These are phyloP conservation scores for Agrenia bidenticulata DNA, from an alignment of 2,888 invertebrate genomes.

Conservation along the genomic window DNA sequence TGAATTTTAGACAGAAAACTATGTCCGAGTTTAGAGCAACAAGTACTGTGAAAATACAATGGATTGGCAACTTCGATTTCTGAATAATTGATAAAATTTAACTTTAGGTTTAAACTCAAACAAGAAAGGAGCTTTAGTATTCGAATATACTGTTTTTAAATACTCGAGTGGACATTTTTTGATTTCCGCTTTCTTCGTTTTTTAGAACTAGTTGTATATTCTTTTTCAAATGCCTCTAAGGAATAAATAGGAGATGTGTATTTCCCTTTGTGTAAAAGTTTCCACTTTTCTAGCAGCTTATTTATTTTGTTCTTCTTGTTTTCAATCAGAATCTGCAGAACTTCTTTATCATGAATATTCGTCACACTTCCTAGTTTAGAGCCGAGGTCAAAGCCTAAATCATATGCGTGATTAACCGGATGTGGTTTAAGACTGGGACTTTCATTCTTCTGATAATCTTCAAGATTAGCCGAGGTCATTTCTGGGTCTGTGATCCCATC, in stretches of 20 bases:
- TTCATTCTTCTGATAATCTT: constrained; percentile 12
- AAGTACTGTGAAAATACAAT: too few species aligned
- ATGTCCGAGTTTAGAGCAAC: too few species aligned
- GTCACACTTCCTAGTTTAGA: constrained; percentile 25
- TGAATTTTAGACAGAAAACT: too few species aligned
- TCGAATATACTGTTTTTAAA: too few species aligned
- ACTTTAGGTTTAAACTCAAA: too few species aligned
- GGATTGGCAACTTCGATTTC: too few species aligned
- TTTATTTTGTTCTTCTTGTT: constrained; percentile 42
- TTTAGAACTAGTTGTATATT: too few species aligned
- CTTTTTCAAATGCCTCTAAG: not conserved
- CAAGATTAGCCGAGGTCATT: constrained; percentile 19
- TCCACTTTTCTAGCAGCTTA: constrained; percentile 37
- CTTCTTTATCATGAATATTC: constrained; percentile 39
- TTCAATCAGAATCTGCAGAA: constrained; percentile 41
- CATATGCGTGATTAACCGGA: constrained; percentile 19
- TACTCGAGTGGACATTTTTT: too few species aligned
- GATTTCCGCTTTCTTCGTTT: too few species aligned
- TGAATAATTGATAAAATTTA: too few species aligned
- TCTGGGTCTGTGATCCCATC: too few species aligned
- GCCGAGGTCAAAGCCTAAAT: constrained; percentile 34
- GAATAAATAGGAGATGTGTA: not conserved
- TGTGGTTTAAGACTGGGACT: constrained; percentile 21
- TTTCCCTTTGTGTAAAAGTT: constrained; percentile 29
- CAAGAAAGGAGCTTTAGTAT: too few species aligned